Evolutionary conservation across 2,797 vertebrate species (phyloP).

Genomic region (Jordanella pulchra): DNA sequence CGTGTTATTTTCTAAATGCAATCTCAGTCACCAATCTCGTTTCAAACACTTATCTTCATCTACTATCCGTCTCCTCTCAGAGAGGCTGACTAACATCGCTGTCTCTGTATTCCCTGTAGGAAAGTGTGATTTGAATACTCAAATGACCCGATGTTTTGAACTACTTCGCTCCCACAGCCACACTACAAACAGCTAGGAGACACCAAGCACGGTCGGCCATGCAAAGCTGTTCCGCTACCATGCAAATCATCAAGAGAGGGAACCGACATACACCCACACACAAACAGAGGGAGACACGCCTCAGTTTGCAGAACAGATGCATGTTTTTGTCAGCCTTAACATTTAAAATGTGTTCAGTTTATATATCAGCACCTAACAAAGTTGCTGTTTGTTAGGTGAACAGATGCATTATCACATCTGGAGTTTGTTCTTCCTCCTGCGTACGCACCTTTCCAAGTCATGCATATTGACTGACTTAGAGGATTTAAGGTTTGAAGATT

Average conservation of each 20-base stretch:
- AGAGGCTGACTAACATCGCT: slow-evolving; percentile 22
- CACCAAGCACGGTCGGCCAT: slow-evolving; percentile 61
- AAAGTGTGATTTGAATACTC: slow-evolving; percentile 74
- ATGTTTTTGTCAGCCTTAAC: not conserved
- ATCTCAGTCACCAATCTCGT: slow-evolving; percentile 2
- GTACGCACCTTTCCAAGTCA: slow-evolving; percentile 31
- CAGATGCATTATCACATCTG: not conserved
- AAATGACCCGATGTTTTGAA: slow-evolving; percentile 59
- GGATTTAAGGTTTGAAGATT: slow-evolving; percentile 1
- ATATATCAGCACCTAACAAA: slow-evolving; percentile 20
- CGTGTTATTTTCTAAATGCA: slow-evolving; percentile 8
- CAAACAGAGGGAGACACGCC: not conserved
- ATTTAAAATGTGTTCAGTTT: slow-evolving; percentile 35
- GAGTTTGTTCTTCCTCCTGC: slow-evolving; percentile 17
- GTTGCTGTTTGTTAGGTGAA: slow-evolving; percentile 6
- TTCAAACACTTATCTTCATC: slow-evolving; percentile 16
- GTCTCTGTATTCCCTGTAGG: slow-evolving; percentile 5
- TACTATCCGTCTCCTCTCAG: slow-evolving; percentile 5
- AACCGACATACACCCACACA: not conserved
- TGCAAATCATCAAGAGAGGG: slow-evolving; percentile 66
- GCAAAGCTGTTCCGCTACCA: slow-evolving; percentile 74
- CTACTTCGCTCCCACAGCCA: slow-evolving; percentile 13
- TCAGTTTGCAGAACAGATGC: slow-evolving; percentile 35
- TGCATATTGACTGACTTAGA: slow-evolving; percentile 35
- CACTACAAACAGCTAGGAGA: slow-evolving; percentile 51